Evolutionary conservation across 2,797 vertebrate species (phyloP), one percentile per base, ranked within the genome.

Genomic region (Phataginus tricuspis): DNA sequence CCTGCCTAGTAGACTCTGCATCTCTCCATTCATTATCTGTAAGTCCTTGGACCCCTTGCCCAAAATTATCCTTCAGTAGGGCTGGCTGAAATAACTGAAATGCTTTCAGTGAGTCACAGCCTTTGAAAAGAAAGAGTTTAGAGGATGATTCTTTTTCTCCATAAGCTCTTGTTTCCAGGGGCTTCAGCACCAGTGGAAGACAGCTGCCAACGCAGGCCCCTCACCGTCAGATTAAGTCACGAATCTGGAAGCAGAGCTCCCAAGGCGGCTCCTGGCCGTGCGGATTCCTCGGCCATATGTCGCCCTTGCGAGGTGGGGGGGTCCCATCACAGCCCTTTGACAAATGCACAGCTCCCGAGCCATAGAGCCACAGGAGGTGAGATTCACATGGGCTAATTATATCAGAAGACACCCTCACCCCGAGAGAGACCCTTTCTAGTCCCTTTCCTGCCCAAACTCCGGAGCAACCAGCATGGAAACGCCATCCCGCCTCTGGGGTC

Each of bases 261-360:
- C 95, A 90, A 93, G 97, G 97, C 92, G 96, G 97, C 95, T 92
- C 97, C 97, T 2, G 23, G 92, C 83, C 97, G 93, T 82, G 63
- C 1, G 61, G 77, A 96, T 98, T 97, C 97, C 98, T 98, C 97
- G 95, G 96, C 98, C 98, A 98, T 90, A 86, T 98, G 98, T 97
- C 74, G 55, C 75, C 97, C 95, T 90, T 14, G 72, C 97, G 3
- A 75, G 91, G 93, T 97, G 97, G 98, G 98, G 39, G 97, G 97
- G 97, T 98, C 97, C 96, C 84, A 5, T 86, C 68, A 25, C 72
- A 31, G 55, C 68, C 77, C 86, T 80, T 93, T 15, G 91, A 96
- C 97, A 97, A 96, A 61, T 94, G 97, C 95, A 74, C 74, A n/a
- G 90, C 87, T 94, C 97, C 53, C n/a, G 9, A 97, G 84, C 96